Conservation (phyloP, 2,888 invertebrate species). For the Brachycybe producta region DNA sequence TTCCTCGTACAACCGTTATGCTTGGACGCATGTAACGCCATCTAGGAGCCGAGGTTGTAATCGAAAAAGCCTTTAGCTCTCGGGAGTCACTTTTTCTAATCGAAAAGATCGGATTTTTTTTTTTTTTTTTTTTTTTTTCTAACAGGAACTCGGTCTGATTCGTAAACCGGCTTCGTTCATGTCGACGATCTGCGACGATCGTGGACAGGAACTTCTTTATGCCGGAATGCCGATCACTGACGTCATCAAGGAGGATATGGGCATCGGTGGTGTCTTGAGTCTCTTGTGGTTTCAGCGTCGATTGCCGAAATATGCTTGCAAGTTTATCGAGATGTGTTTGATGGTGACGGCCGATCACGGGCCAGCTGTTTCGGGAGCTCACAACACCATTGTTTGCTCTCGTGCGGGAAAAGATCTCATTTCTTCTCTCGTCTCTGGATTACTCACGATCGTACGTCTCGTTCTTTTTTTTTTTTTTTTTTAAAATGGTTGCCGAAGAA, state of each 20-base stretch:
- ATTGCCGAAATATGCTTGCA: conserved; percentile 81
- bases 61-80: too few species aligned
- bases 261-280: conserved; percentile 94
- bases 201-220: conserved; percentile 92
- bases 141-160: conserved; percentile 71
- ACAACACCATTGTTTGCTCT: conserved; percentile 96
- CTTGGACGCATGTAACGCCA: too few species aligned
- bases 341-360: conserved; percentile 99
- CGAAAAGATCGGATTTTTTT: too few species aligned
- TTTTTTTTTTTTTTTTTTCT: neutral
- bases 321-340: conserved; percentile 97
- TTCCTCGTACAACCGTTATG: too few species aligned
- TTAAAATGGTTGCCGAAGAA: neutral
- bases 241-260: conserved; percentile 75
- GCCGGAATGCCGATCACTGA: conserved; percentile 74
- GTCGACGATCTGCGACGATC: conserved; percentile 97
- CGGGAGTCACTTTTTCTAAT: too few species aligned
- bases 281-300: conserved; percentile 97
- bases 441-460: conserved; percentile 83
- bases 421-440: conserved; percentile 86
- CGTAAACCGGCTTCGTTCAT: conserved; percentile 98
- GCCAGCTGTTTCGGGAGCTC: conserved; percentile 95
- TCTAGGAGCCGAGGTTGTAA: too few species aligned
- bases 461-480: too few species aligned
- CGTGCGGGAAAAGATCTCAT: conserved; percentile 95